Evolutionary conservation across 2,797 vertebrate species (phyloP), one percentile per base, ranked within the genome.

Genomic region (Petrocephalus sullivani): DNA sequence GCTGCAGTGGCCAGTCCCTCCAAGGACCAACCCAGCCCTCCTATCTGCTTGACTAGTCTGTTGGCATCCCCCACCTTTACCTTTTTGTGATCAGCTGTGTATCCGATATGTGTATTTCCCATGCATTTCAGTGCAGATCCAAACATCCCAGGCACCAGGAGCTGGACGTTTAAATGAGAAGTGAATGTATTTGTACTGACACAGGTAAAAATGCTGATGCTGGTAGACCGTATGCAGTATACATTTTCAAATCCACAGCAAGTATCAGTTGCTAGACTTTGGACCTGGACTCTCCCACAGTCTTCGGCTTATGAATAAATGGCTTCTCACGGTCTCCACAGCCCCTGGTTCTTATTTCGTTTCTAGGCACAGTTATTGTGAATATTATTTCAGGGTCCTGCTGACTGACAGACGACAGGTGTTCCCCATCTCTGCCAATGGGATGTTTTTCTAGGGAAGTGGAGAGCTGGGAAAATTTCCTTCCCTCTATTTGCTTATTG

Each of bases 371-470:
- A 91, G 92, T 94, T 93, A 89, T 91, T 93, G 92, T 56, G 57
- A 57, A 53, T 46, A 61, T 91, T 91, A 89, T 89, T 83, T 81
- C 61, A 16, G 28, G 57, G 33, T 60, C 89, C 92, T 91, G 90
- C 89, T 49, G 89, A 89, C 91, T 93, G 94, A 94, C 92, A 90
- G 92, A 92, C 91, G 91, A 88, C 90, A 93, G 93, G 93, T 92
- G 91, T 64, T 58, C 89, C 67, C 87, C 87, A 16, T 90, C 87
- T 89, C 87, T 88, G 1, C n/a, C 67, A 61, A 46, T 58, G 56
- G 37, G 87, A 60, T 23, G 14, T 88, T 49, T 83, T 83, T 88
- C 16, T 51, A 46, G 78, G 78, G 37, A 61, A 60, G 56, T 53
- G 57, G 81, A 81, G 88, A 91, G 90, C 87, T 51, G 90, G 71